phyloP scores from a whole-genome alignment of 2,888 invertebrate species.

The Hydraecia micacea region DNA sequence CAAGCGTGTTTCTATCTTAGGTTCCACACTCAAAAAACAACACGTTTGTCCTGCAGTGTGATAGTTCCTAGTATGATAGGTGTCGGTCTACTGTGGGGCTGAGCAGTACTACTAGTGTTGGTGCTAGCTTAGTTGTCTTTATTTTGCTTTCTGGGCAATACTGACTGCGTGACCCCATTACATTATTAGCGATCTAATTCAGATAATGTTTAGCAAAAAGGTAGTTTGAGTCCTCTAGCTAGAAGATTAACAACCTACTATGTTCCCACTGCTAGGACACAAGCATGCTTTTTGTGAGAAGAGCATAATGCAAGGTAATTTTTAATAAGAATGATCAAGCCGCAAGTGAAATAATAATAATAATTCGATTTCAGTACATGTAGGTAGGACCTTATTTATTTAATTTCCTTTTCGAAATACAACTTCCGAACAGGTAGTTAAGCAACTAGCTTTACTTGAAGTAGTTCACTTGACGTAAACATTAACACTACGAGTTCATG shows the following conservation, averaged over 20 bases:
- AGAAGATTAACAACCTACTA: neutral
- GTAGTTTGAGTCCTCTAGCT: neutral
- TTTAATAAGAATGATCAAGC: neutral
- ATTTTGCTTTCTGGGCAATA: neutral
- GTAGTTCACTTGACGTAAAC: slow-evolving; percentile 18
- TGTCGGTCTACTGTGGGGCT: neutral
- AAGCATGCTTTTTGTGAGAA: neutral
- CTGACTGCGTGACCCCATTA: no score
- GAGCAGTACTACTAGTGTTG: neutral
- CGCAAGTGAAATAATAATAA: neutral
- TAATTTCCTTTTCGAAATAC: neutral
- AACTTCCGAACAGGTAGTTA: neutral
- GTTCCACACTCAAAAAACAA: no score
- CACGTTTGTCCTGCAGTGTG: neutral
- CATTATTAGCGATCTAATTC: neutral
- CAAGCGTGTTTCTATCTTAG: no score
- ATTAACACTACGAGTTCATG: slow-evolving; percentile 21
- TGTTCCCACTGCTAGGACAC: neutral
- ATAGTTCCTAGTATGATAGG: neutral
- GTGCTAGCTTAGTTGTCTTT: neutral
- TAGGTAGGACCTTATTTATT: neutral
- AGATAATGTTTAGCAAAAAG: neutral
- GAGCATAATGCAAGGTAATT: neutral
- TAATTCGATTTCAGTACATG: neutral
- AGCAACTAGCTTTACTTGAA: slow-evolving; percentile 8